phyloP scores from a whole-genome alignment of 1,140 invertebrate species.

The Anagrus nilaparvatae region DNA sequence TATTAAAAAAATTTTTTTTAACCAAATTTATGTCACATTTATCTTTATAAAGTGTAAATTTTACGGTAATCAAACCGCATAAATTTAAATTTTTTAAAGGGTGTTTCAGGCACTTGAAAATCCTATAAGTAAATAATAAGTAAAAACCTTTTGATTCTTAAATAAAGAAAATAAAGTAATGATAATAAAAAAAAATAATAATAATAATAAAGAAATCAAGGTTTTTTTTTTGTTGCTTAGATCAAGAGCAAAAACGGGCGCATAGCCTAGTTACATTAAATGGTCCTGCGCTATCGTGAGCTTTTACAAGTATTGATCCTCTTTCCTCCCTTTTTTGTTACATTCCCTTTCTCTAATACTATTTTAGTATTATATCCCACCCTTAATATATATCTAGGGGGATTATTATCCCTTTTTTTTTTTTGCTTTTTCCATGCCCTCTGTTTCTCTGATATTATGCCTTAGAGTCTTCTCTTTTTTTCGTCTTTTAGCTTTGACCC shows the following conservation, averaged over 20 bases:
- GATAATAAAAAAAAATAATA: no score
- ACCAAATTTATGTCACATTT: no score
- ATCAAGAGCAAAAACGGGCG: constrained; percentile 7
- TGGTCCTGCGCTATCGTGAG: constrained; percentile 12
- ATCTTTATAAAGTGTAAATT: no score
- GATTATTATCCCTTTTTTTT: background rate
- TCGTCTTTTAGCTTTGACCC: background rate
- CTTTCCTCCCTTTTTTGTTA: background rate
- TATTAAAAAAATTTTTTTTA: no score
- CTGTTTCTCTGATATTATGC: no score
- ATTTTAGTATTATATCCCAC: background rate
- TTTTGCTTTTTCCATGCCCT: background rate
- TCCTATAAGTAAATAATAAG: no score
- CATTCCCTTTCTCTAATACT: background rate
- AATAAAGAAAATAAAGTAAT: no score
- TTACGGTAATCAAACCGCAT: no score
- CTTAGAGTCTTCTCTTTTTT: background rate
- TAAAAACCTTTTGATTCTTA: no score
- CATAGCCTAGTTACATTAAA: constrained; percentile 24
- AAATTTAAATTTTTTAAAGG: no score
- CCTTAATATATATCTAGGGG: background rate
- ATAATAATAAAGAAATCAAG: no score
- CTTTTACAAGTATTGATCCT: constrained; percentile 11
- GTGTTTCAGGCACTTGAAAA: no score
- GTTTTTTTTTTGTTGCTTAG: background rate